Conservation (phyloP, 2,888 invertebrate species). For the Drosophila pseudotakahashii region DNA sequence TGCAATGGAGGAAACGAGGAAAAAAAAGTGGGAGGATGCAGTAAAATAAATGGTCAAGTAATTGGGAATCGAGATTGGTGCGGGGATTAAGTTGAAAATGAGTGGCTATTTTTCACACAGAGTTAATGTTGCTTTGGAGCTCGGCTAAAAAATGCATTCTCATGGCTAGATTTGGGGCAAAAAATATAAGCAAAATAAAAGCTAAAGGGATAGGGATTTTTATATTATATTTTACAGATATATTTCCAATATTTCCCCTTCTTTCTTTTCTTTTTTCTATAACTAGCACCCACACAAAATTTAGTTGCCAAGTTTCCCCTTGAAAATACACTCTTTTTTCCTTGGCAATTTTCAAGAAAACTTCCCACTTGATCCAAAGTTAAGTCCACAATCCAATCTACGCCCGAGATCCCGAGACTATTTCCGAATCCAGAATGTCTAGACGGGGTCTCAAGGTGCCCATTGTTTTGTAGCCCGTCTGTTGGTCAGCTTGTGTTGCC, state of each 20-base stretch:
- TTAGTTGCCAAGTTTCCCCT: neutral
- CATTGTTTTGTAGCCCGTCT: slow-evolving; percentile 18
- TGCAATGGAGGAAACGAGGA: slow-evolving; percentile 6
- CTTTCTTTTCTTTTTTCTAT: neutral
- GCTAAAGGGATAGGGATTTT: neutral
- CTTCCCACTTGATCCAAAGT: slow-evolving; percentile 11
- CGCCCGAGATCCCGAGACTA: slow-evolving; percentile 7
- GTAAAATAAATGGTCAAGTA: slow-evolving; percentile 43
- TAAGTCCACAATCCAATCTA: slow-evolving; percentile 8
- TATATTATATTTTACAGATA: neutral
- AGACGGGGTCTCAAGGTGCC: slow-evolving; percentile 28
- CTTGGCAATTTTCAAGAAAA: slow-evolving; percentile 1
- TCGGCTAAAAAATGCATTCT: slow-evolving; percentile 2
- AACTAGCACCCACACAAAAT: neutral
- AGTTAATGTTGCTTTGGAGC: slow-evolving; percentile 1
- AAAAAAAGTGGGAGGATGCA: slow-evolving; percentile 18
- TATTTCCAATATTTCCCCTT: no score
- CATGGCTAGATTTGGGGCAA: neutral
- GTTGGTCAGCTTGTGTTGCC: slow-evolving; percentile 23
- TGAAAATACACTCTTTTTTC: neutral
- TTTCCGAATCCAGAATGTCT: slow-evolving; percentile 10
- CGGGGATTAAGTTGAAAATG: slow-evolving; percentile 41
- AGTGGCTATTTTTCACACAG: slow-evolving; percentile 26
- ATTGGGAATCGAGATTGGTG: slow-evolving; percentile 39
- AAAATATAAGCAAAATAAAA: neutral